Evolutionary conservation across 2,113 vertebrate genomes (phyloP).

Genomic region (Hepsetus odoe): DNA sequence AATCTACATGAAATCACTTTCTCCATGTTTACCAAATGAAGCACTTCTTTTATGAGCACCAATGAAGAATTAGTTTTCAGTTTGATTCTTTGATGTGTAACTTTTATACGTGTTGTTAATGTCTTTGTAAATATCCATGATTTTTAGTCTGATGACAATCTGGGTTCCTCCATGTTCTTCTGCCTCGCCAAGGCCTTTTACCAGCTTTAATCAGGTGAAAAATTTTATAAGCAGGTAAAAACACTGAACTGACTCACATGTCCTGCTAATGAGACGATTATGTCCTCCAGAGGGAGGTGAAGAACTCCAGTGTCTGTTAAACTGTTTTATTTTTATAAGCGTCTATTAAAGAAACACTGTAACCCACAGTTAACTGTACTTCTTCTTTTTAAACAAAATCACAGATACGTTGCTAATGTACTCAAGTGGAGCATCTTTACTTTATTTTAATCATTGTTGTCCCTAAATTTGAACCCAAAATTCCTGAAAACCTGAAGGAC

Average conservation of each 20-base stretch:
- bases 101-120: conserved; percentile 63
- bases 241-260: conserved; percentile 6
- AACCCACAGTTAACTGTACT: conserved; percentile 1
- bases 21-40: conserved; percentile 59
- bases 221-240: not conserved
- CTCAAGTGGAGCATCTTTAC: too few species aligned
- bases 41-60: conserved; percentile 49
- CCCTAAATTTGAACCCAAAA: too few species aligned
- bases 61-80: conserved; percentile 44
- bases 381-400: not conserved
- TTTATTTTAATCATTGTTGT: too few species aligned
- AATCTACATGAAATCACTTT: not conserved
- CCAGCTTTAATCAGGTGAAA: too few species aligned
- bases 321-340: conserved; percentile 53
- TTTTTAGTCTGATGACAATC: not conserved
- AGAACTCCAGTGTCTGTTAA: conserved; percentile 28
- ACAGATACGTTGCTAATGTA: not conserved
- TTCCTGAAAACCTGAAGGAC: too few species aligned
- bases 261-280: not conserved
- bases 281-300: not conserved
- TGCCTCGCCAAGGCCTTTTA: too few species aligned
- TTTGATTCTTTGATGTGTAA: conserved; percentile 64
- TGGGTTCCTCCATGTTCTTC: too few species aligned
- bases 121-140: conserved; percentile 43
- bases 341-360: conserved; percentile 47